A percentile compares a stretch with the other conserved stretches of the same genome.
These are phyloP conservation scores for Xestobium rufovillosum DNA, from an alignment of 2,888 invertebrate genomes.

Conservation along the genomic window DNA sequence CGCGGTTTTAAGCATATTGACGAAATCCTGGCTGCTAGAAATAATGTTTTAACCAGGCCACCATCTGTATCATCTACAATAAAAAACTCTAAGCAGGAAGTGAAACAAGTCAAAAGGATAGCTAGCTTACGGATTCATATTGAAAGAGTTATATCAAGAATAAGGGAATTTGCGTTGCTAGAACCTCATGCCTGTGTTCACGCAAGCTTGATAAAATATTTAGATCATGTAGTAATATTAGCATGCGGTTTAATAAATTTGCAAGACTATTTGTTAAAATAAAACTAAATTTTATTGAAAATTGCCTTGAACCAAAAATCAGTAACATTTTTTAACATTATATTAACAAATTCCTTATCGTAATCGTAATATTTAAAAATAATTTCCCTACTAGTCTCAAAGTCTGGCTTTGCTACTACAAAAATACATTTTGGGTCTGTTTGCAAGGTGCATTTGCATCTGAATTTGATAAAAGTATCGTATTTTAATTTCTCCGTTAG, in stretches of 20 bases:
- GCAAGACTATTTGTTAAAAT: conserved; percentile 13
- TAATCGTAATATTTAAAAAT: conserved; percentile 5
- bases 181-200: conserved; percentile 24
- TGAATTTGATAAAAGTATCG: conserved; percentile 10
- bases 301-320: not conserved
- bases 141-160: conserved; percentile 28
- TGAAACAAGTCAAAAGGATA: conserved; percentile 24
- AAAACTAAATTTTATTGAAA: conserved; percentile 1
- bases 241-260: conserved; percentile 22
- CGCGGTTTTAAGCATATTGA: conserved; percentile 26
- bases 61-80: conserved; percentile 19
- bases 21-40: conserved; percentile 13
- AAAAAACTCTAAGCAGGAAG: conserved; percentile 22
- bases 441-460: conserved; percentile 11
- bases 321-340: not conserved
- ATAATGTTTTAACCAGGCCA: conserved; percentile 20
- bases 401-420: conserved; percentile 3
- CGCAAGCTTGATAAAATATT: conserved; percentile 16
- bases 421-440: conserved; percentile 5
- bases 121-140: conserved; percentile 30
- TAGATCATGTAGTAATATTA: conserved; percentile 20
- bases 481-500: conserved; percentile 6
- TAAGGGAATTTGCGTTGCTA: conserved; percentile 25
- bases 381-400: conserved; percentile 1
- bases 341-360: not conserved